Evolutionary conservation across 2,888 invertebrate genomes (phyloP), one percentile per base, ranked within the genome.

Genomic region (Harmothoe impar): DNA sequence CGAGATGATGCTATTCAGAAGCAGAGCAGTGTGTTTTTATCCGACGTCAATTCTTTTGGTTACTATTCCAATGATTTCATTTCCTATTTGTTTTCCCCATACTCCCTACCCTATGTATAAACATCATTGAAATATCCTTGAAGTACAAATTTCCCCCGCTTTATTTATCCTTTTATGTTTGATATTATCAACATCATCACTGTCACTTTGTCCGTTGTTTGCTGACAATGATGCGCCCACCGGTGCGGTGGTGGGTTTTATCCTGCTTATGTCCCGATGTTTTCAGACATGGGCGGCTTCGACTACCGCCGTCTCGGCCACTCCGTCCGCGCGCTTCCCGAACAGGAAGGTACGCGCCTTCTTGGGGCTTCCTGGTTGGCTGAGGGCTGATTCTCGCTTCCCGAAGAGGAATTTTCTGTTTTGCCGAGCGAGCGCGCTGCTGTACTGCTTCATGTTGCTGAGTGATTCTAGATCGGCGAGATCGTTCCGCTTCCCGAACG

Each of bases 341-440:
- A 84, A 84, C 5, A 84, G 84, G 84, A 84, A 84, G 43, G 84
- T 84, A 0, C 84, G 35, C 43, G 29, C 33, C 23, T 35, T 31
- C 33, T 84, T 84, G 10, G 12, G 17, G 20, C 33, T 84, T 33
- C n/a, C 84, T 17, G 0, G 35, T 33, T 17, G 10, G 15, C 43
- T 51, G 0, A 20, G 1, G 10, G 35, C 84, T n/a, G 84, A n/a
- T 84, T 84, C 43, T 43, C 84, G 84, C 43, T 84, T 84, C 23
- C 84, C 84, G 25, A 84, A 84, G 25, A 84, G 84, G 84, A 84
- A 84, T 29, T 84, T 84, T 43, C 84, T 33, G 84, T 84, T 84
- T 84, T 84, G 84, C 51, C 84, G 43, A 29, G 84, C 84, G 12
- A 84, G 84, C 17, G 84, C 84, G 23, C 84, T 84, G 43, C 84